A percentile compares a stretch with the other conserved stretches of the same genome.
Evolutionary conservation across 2,888 invertebrate genomes (phyloP).

Genomic region (Suillia variegata): DNA sequence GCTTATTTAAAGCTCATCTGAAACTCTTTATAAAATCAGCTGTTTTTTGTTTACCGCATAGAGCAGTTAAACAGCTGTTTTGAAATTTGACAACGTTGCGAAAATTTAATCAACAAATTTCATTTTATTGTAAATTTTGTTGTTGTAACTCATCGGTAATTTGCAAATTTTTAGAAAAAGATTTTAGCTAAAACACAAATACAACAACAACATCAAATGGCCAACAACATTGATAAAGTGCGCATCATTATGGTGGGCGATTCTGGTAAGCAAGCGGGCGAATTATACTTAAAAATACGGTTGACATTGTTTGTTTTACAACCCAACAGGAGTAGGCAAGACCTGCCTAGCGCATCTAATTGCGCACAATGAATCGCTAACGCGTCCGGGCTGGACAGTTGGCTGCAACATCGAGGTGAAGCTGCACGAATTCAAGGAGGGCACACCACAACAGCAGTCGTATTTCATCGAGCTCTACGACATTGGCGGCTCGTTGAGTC

Average conservation of each 20-base stretch:
- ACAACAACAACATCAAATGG: neutral
- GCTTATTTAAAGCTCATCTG: too few species aligned
- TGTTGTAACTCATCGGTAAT: too few species aligned
- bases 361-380: conserved; percentile 83
- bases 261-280: conserved; percentile 70
- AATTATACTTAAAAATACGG: neutral
- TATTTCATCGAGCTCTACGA: conserved; percentile 98
- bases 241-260: conserved; percentile 91
- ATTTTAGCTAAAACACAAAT: neutral
- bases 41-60: too few species aligned
- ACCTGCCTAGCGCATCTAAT: conserved; percentile 92
- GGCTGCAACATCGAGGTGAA: conserved; percentile 96
- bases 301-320: neutral
- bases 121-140: too few species aligned
- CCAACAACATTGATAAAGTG: conserved; percentile 79
- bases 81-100: too few species aligned
- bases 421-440: conserved; percentile 92
- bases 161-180: too few species aligned
- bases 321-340: conserved; percentile 88
- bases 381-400: conserved; percentile 92
- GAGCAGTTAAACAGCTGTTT: too few species aligned
- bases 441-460: conserved; percentile 86
- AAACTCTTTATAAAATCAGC: too few species aligned
- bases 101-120: too few species aligned
- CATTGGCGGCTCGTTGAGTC: conserved; percentile 92